Percentiles rank a stretch among this genome's conserved stretches.
Evolutionary conservation across 2,888 invertebrate genomes (phyloP).

Genomic region (Mystacides longicornis): DNA sequence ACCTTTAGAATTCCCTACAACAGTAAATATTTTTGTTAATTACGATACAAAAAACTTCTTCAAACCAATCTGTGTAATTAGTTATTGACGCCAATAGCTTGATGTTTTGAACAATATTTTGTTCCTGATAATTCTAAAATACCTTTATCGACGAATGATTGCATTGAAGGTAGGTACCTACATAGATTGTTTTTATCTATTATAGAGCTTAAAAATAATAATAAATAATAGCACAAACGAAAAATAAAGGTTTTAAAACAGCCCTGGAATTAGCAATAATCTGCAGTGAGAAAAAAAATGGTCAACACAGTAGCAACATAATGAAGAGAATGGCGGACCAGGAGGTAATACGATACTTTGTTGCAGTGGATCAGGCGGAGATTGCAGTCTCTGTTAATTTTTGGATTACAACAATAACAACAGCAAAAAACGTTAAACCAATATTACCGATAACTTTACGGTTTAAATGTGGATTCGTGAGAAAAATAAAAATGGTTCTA

Average conservation of each 20-base stretch:
- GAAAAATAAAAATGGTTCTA: neutral
- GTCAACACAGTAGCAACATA: constrained; percentile 1
- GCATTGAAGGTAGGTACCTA: no score
- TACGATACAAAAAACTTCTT: no score
- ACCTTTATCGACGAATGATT: no score
- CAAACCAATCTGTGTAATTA: no score
- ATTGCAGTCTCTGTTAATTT: neutral
- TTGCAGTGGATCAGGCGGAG: neutral
- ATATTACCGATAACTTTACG: neutral
- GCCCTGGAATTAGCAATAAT: neutral
- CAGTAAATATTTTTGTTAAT: no score
- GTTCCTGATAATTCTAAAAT: no score
- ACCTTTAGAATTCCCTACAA: no score
- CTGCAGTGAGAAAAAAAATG: neutral
- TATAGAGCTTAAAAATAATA: neutral
- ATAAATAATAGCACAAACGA: neutral
- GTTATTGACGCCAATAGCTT: no score
- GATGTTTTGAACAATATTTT: no score
- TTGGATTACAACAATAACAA: neutral
- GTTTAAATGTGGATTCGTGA: neutral
- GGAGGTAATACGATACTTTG: neutral
- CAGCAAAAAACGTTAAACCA: neutral
- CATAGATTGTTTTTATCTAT: no score
- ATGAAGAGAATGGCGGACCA: neutral
- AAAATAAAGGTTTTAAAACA: neutral